phyloP scores from a whole-genome alignment of 2,888 invertebrate species.

The Julus scanicus region DNA sequence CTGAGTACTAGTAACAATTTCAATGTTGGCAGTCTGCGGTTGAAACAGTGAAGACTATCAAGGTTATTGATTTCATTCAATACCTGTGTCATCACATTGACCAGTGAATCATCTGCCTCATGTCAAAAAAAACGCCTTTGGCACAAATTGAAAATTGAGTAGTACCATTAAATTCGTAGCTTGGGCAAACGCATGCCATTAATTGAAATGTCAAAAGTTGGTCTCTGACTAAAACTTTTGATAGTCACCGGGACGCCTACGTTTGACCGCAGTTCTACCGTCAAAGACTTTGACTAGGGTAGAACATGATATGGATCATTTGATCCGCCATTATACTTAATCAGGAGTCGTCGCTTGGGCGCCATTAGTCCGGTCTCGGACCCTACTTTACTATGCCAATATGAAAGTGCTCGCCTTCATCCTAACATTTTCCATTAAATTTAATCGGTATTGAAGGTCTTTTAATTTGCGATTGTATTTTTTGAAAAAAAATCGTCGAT shows the following conservation, averaged over 20 bases:
- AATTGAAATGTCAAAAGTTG: slow-evolving; percentile 36
- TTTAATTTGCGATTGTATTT: not conserved
- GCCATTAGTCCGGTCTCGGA: not conserved
- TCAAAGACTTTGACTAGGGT: not conserved
- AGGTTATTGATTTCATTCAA: not conserved
- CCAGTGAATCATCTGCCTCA: not conserved
- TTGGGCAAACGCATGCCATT: slow-evolving; percentile 22
- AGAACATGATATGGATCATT: slow-evolving; percentile 50
- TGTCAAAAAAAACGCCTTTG: not conserved
- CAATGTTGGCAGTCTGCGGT: no score
- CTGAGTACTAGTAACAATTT: no score
- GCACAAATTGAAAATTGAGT: not conserved
- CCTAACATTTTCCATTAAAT: not conserved
- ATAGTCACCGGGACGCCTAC: slow-evolving; percentile 43
- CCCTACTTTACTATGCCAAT: no score
- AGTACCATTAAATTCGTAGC: not conserved
- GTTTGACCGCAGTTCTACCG: slow-evolving; percentile 45
- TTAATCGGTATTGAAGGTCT: not conserved
- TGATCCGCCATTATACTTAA: slow-evolving; percentile 31
- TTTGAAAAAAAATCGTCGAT: not conserved
- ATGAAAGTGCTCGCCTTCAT: no score
- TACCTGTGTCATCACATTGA: not conserved
- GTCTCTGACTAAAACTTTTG: slow-evolving; percentile 21
- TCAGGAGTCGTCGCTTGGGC: slow-evolving; percentile 40
- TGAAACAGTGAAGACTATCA: not conserved